These are phyloP conservation scores for Trematomus bernacchii DNA, from an alignment of 2,797 vertebrate species.

Conservation along the genomic window DNA sequence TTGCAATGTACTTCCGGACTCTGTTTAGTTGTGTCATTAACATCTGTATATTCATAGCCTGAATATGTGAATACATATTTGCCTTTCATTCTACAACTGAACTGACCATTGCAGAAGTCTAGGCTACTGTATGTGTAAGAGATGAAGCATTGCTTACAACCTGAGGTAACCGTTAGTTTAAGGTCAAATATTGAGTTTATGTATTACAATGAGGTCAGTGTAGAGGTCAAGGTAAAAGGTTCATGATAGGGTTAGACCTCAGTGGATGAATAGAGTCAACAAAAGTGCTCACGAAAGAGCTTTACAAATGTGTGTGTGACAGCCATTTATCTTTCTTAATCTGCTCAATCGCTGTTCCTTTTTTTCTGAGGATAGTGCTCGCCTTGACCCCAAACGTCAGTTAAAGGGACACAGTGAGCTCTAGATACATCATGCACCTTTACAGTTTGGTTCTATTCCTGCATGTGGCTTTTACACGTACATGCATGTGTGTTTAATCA, in stretches of 20 bases:
- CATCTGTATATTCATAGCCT: not conserved
- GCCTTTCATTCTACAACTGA: not conserved
- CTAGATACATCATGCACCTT: not conserved
- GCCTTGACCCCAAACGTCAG: constrained; percentile 25
- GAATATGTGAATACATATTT: not conserved
- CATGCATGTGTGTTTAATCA: constrained; percentile 20
- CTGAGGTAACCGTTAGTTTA: not conserved
- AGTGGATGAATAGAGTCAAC: not conserved
- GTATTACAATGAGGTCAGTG: constrained; percentile 2
- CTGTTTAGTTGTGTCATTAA: not conserved
- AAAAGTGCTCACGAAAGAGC: not conserved
- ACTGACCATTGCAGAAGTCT: not conserved
- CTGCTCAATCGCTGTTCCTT: not conserved
- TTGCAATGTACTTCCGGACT: not conserved
- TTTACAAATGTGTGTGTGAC: constrained; percentile 3
- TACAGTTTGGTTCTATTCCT: not conserved
- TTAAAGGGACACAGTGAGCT: not conserved
- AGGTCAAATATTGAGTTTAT: constrained; percentile 17
- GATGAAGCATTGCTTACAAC: not conserved
- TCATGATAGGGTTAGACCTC: constrained; percentile 9
- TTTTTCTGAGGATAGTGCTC: not conserved
- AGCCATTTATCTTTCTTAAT: constrained; percentile 11
- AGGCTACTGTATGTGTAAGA: not conserved
- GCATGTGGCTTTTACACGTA: not conserved
- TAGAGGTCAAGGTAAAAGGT: constrained; percentile 40